Base-by-base conservation (phyloP, 2,797 vertebrate species). In the Mormyrops attenuatus region DNA sequence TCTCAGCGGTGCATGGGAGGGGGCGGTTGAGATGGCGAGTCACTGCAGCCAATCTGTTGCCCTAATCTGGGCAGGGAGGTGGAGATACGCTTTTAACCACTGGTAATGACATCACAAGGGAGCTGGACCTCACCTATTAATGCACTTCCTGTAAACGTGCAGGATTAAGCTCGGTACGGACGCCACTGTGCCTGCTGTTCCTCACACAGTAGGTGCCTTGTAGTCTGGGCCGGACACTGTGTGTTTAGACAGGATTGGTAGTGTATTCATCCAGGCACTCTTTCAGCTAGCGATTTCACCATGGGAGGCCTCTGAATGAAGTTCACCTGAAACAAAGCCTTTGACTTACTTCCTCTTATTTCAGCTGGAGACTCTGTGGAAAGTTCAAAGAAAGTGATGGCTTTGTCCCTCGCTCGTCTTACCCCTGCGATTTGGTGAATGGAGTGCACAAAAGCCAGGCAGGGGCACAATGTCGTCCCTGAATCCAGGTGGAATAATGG, bases 281-380 rank as follows among this genome's bases (percentile, higher is more conserved):
- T 66, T 26, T 66, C 63, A 69, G 26, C 63, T 69, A 30, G 63
- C 26, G 9, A 30, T 34, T 15, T 69, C 63, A 34, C 63, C 26
- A 69, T 69, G 63, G 30, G 63, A 69, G 26, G 30, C 11, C 63
- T 15, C 11, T 69, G 63, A 34, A 69, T 69, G 63, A 69, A 34
- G 11, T 15, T 69, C 63, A 69, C 30, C 63, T 69, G 63, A 34
- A 69, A 69, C 63, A 69, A 69, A 69, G 63, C 26, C 63, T 69
- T 69, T 69, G 63, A 69, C 63, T 69, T 69, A 34, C 63, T 69
- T 69, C 63, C 63, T 69, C 63, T 69, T 69, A 69, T 69, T 69
- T 69, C 63, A 69, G 63, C 63, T 69, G 30, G 30, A 15, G 63
- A 34, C 63, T 34, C 26, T 34, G 63, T 15, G 26, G 26, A 34